These are phyloP conservation scores for Microdon myrmicae DNA, from an alignment of 2,888 invertebrate species.

Conservation along the genomic window DNA sequence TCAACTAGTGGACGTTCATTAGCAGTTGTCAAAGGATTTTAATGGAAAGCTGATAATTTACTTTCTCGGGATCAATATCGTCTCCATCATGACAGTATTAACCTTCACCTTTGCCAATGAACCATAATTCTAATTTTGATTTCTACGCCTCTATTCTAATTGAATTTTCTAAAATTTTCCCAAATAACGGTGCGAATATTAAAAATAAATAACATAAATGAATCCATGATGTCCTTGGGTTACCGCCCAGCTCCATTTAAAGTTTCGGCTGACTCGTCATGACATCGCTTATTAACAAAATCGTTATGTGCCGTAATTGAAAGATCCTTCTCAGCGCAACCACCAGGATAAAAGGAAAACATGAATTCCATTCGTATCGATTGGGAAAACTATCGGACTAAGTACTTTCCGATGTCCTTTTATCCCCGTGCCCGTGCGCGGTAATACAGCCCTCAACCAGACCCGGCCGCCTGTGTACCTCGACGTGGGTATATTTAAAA, in stretches of 20 bases:
- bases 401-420: constrained; percentile 47
- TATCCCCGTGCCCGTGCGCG: constrained; percentile 16
- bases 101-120: constrained; percentile 28
- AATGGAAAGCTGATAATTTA: constrained; percentile 20
- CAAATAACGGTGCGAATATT: constrained; percentile 21
- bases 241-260: constrained; percentile 1
- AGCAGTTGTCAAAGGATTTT: constrained; percentile 10
- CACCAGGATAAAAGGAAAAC: not conserved
- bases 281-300: constrained; percentile 7
- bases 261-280: not conserved
- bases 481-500: constrained; percentile 3
- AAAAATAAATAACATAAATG: constrained; percentile 12
- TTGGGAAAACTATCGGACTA: constrained; percentile 33
- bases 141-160: constrained; percentile 21
- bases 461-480: no score
- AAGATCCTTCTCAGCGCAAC: constrained; percentile 30
- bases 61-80: not conserved
- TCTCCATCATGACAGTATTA: not conserved
- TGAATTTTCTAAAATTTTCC: constrained; percentile 5
- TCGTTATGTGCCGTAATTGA: constrained; percentile 35
- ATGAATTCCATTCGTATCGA: constrained; percentile 25
- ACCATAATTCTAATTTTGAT: no score
- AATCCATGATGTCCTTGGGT: constrained; percentile 32
- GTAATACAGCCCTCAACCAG: constrained; percentile 21
- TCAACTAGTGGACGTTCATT: constrained; percentile 27